phyloP scores from a whole-genome alignment of 2,888 invertebrate genomes.

The Parochlus steinenii region DNA sequence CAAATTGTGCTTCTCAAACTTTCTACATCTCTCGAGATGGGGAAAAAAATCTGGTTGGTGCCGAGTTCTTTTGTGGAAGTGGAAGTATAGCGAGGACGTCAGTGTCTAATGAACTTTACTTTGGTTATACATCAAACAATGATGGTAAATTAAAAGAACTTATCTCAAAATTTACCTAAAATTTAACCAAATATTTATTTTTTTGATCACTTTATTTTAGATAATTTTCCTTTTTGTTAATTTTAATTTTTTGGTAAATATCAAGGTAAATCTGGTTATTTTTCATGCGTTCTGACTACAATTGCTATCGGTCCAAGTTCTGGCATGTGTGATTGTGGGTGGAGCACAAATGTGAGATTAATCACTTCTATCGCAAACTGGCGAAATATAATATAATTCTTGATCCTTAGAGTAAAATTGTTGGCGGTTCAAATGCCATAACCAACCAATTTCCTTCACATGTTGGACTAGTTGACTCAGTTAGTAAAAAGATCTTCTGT shows the following conservation, averaged over 20 bases:
- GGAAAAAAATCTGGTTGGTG: constrained; percentile 18
- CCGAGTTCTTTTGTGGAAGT: constrained; percentile 23
- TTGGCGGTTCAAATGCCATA: constrained; percentile 35
- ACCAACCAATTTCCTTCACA: constrained; percentile 42
- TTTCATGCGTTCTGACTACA: no score
- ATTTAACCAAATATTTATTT: no score
- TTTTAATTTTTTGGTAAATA: no score
- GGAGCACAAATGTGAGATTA: constrained; percentile 19
- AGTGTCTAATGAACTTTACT: background rate
- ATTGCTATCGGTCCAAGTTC: constrained; percentile 18
- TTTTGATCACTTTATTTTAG: no score
- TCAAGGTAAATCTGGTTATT: no score
- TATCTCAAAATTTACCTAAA: no score
- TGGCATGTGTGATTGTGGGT: constrained; percentile 24
- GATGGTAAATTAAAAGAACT: no score
- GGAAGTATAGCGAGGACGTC: constrained; percentile 17
- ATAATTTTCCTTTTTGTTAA: no score
- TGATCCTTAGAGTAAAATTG: constrained; percentile 31
- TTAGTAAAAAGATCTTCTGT: constrained; percentile 26
- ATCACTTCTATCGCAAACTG: background rate
- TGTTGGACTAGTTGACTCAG: constrained; percentile 32
- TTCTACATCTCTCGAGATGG: constrained; percentile 25
- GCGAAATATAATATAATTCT: background rate
- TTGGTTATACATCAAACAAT: constrained; percentile 5
- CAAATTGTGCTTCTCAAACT: constrained; percentile 21